Base-by-base conservation (phyloP, 2,113 vertebrate species). In the Aramus guarauna region DNA sequence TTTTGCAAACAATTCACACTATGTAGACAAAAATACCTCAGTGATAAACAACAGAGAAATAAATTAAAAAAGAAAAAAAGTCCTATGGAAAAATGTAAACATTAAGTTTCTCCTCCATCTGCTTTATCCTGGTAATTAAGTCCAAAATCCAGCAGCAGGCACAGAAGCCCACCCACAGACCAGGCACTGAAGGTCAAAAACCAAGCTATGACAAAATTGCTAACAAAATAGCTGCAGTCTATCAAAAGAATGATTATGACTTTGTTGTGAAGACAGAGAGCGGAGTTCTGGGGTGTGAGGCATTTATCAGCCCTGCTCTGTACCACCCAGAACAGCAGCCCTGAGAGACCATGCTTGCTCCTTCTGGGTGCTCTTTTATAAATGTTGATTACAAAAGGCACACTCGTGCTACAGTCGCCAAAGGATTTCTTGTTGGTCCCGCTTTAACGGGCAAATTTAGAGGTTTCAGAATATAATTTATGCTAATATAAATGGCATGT, bases 101-200 rank as follows among this genome's bases (percentile, higher is more conserved):
- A 60, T 34, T 1, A 39, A 26, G 3, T 77, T 95, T 82, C 45
- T 78, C 30, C 69, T 88, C 92, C 87, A 72, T 94, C 84, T 84
- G 91, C 69, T 90, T 89, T 68, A 71, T 82, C 43, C 30, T 79
- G 48, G n/a, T 48, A 96, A 94, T 39, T 59, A 85, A 85, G 30
- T 45, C 69, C 60, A 78, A 89, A 92, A 64, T 52, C 60, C 73
- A 79, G 69, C 63, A 90, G 55, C 63, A 87, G 84, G 52, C 77
- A 75, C 52, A 75, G 68, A 79, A 89, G 77, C 47, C 81, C 62
- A 81, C 34, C 60, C 73, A 91, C 66, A 87, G 66, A 71, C 18
- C 43, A 81, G 30, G 37, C 64, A 73, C 13, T 43, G 68, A 59
- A 69, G 47, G 79, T 63, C 83, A 94, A 69, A 93, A 87, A 12